A percentile compares a stretch with the other conserved stretches of the same genome.
Evolutionary conservation across 2,113 vertebrate species (phyloP).

Genomic region (Lamprotornis superbus): DNA sequence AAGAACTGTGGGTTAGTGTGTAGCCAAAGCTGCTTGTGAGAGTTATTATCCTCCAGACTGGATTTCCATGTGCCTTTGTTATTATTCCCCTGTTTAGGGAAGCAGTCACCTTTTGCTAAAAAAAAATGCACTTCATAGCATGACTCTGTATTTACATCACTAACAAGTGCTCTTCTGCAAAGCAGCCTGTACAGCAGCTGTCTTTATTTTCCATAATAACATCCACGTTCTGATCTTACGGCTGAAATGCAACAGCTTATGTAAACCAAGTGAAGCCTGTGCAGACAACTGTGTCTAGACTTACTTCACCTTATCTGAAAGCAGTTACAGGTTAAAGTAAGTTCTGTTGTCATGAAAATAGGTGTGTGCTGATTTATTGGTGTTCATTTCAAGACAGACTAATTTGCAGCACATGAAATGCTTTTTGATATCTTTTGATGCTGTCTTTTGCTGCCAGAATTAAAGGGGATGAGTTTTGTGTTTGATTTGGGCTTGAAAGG

Average conservation of each 20-base stretch:
- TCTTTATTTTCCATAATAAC: neutral
- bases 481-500: neutral
- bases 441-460: neutral
- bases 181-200: neutral
- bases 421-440: neutral
- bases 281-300: neutral
- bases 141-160: neutral
- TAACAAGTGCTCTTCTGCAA: neutral
- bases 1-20: neutral
- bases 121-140: neutral
- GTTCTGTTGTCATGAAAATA: neutral
- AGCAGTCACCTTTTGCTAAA: neutral
- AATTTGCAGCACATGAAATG: neutral
- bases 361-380: neutral
- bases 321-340: neutral
- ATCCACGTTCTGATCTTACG: neutral
- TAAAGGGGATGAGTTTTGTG: neutral
- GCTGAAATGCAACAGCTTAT: neutral
- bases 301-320: neutral
- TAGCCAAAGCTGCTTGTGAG: neutral
- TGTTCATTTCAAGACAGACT: neutral
- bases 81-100: neutral
- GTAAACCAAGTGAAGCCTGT: neutral
- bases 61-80: neutral
- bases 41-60: neutral